Base-by-base conservation (phyloP, 2,113 vertebrate genomes). In the Cinclus cinclus region DNA sequence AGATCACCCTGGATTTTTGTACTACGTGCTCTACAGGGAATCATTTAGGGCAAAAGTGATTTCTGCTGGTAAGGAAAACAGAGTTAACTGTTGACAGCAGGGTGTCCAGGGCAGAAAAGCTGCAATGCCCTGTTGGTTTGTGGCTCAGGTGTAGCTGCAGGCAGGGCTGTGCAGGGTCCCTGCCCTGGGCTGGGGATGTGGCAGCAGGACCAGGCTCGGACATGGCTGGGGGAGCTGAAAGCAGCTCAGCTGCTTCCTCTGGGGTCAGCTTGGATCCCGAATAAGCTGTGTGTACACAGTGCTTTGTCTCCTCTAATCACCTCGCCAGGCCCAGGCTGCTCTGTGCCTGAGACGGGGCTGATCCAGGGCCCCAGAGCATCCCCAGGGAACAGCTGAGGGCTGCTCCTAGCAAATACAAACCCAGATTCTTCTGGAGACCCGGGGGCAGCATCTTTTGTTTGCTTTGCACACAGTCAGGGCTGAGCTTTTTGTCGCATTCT, bases 241-340 rank as follows among this genome's bases (percentile, higher is more conserved):
- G 83, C 89, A 90, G 95, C 92, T 97, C 80, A 95, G 87, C 90
- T 83, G 2, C 96, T 95, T 92, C 73, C 83, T 74, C 37, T 62
- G 41, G 88, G 83, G 59, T 94, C 86, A 94, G 87, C 74, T 33
- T 56, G 87, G 86, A 90, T 95, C 80, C 67, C 76, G 47, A 60
- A 59, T 86, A 89, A 93, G 75, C 96, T 55, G 76, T 10, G 25
- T 86, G 76, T 37, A 37, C 59, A 35, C 28, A 10, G 76, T 31
- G 55, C 71, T 83, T 67, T 65, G 64, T 86, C 89, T 90, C 87
- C 95, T 94, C 67, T 86, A 41, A 80, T 77, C 95, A 94, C 92
- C 92, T 94, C 70, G 88, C 63, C 53, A 42, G 78, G 46, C 53
- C 55, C 58, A 33, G 35, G 75, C 82, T 92, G 67, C 67, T 53